phyloP scores from a whole-genome alignment of 2,797 vertebrate genomes.

The Malurus splendens region DNA sequence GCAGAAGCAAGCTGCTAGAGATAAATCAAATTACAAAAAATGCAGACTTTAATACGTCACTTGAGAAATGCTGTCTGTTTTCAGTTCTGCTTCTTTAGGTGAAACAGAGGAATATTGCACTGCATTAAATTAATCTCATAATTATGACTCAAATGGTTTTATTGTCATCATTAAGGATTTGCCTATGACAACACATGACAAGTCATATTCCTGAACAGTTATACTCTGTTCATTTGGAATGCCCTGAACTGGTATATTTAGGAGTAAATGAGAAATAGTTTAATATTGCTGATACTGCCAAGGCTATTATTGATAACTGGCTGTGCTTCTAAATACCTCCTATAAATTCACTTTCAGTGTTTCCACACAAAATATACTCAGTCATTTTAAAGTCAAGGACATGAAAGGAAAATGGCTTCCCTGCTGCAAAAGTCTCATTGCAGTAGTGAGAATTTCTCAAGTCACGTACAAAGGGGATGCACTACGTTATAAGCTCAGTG shows the following conservation, averaged over 20 bases:
- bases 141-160: constrained; percentile 53
- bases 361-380: constrained; percentile 46
- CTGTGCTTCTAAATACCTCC: constrained; percentile 35
- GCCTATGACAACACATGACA: constrained; percentile 30
- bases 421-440: constrained; percentile 55
- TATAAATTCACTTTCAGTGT: constrained; percentile 27
- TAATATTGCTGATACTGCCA: constrained; percentile 24
- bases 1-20: constrained; percentile 18
- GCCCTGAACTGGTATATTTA: constrained; percentile 37
- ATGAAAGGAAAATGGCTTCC: constrained; percentile 75
- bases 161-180: constrained; percentile 41
- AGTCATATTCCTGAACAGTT: constrained; percentile 40
- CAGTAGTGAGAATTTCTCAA: constrained; percentile 53
- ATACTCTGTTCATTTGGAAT: constrained; percentile 44
- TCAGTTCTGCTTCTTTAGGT: constrained; percentile 20
- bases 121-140: constrained; percentile 27
- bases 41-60: constrained; percentile 5
- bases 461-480: constrained; percentile 37
- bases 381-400: constrained; percentile 63
- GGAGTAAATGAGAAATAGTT: constrained; percentile 48
- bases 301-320: constrained; percentile 38
- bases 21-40: constrained; percentile 45
- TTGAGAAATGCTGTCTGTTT: constrained; percentile 28
- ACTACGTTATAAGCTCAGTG: constrained; percentile 5
- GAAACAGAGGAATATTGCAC: constrained; percentile 27